Conservation (phyloP, 2,113 vertebrate species). For the Leptobrachium ailaonicum region DNA sequence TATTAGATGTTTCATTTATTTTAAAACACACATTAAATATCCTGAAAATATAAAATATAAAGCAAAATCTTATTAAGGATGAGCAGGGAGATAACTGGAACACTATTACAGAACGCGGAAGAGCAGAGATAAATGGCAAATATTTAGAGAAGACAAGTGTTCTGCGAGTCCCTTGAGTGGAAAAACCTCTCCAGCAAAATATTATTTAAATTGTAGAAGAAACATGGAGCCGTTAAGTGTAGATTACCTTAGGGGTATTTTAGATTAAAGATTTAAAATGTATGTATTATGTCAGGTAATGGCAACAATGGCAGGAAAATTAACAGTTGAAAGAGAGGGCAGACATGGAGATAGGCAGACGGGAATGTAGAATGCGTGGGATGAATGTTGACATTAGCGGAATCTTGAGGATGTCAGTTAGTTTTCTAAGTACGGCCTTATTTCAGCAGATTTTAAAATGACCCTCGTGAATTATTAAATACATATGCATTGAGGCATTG, state of each 20-base stretch:
- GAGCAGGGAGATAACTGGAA: neutral
- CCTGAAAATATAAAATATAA: neutral
- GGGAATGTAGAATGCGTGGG: neutral
- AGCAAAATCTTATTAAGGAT: conserved; percentile 3
- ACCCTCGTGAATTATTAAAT: too few relatives aligned
- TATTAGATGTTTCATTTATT: neutral
- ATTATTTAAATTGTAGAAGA: conserved; percentile 36
- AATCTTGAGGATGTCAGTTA: too few relatives aligned
- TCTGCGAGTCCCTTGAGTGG: neutral
- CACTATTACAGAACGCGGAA: neutral
- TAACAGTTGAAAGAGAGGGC: neutral
- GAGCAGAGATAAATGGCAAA: conserved; percentile 19
- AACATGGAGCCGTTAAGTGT: conserved; percentile 16
- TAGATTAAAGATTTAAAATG: conserved; percentile 41
- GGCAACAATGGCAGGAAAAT: conserved; percentile 28
- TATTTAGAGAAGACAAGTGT: neutral
- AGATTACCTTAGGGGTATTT: conserved; percentile 40
- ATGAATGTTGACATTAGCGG: neutral
- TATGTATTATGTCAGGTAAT: conserved; percentile 38
- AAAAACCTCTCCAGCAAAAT: conserved; percentile 27
- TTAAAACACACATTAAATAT: neutral
- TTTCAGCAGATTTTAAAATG: too few relatives aligned
- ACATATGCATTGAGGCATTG: too few relatives aligned
- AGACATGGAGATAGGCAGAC: neutral
- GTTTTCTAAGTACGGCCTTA: too few relatives aligned